These are phyloP conservation scores for Polypterus bichir DNA, from an alignment of 2,113 vertebrate genomes.

Conservation along the genomic window DNA sequence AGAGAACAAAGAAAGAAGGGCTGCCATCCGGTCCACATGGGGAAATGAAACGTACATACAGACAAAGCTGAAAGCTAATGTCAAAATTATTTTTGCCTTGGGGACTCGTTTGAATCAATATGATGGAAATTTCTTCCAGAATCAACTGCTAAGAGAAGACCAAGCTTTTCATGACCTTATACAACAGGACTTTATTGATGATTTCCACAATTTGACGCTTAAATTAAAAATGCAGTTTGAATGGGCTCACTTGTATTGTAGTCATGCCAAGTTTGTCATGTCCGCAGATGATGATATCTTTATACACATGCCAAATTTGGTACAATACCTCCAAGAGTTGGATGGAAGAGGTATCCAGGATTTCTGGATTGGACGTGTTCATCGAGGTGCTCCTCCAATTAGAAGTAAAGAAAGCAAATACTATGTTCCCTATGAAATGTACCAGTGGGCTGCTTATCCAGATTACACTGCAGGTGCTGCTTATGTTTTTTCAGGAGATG, in stretches of 20 bases:
- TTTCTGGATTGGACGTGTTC: constrained; percentile 80
- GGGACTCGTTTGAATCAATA: constrained; percentile 36
- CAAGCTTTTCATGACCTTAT: constrained; percentile 56
- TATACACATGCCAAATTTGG: constrained; percentile 79
- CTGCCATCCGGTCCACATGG: constrained; percentile 74
- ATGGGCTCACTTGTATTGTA: constrained; percentile 71
- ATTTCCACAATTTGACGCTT: constrained; percentile 81
- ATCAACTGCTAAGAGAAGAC: constrained; percentile 54
- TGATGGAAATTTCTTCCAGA: constrained; percentile 34
- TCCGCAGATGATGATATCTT: constrained; percentile 88
- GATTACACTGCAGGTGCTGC: constrained; percentile 85
- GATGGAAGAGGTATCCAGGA: constrained; percentile 45
- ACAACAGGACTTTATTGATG: constrained; percentile 80
- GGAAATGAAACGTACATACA: constrained; percentile 61
- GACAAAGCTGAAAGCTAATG: constrained; percentile 48
- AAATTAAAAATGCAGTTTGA: constrained; percentile 82
- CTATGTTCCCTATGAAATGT: constrained; percentile 70
- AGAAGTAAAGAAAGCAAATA: constrained; percentile 76
- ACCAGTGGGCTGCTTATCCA: constrained; percentile 78
- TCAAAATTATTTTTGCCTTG: constrained; percentile 73
- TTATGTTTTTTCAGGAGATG: constrained; percentile 74
- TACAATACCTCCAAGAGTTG: constrained; percentile 62
- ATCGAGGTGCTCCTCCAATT: constrained; percentile 67
- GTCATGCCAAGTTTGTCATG: constrained; percentile 80
- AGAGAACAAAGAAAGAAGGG: constrained; percentile 55